Evolutionary conservation across 2,113 vertebrate genomes (phyloP).

Genomic region (Hydrochoerus hydrochaeris): DNA sequence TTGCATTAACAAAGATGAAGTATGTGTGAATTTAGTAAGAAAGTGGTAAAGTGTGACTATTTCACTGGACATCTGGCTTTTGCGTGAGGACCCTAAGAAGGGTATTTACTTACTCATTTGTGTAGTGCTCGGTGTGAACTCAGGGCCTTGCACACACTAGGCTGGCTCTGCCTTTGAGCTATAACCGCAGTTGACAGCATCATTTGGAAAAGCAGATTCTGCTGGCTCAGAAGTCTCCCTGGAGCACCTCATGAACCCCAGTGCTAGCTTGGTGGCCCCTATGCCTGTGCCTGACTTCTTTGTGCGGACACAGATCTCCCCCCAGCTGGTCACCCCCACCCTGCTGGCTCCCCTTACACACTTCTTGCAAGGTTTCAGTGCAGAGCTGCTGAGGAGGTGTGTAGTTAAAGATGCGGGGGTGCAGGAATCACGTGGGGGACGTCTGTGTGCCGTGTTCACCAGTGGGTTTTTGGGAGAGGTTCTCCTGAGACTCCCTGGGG

Average conservation of each 20-base stretch:
- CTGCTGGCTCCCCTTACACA: too few species aligned
- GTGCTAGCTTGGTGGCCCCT: not conserved
- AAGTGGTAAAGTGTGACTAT: not conserved
- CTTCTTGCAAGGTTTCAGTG: not conserved
- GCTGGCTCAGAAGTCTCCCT: too few species aligned
- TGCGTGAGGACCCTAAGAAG: not conserved
- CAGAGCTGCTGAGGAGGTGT: not conserved
- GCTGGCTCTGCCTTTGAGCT: not conserved
- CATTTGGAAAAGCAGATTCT: not conserved
- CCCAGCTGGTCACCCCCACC: not conserved
- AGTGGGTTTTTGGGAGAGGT: not conserved
- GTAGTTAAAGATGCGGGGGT: not conserved
- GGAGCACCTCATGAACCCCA: not conserved
- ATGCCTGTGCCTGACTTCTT: not conserved
- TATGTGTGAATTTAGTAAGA: not conserved
- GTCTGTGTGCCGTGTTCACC: fast-evolving
- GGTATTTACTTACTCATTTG: not conserved
- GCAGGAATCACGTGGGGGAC: not conserved
- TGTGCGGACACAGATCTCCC: not conserved
- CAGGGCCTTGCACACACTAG: not conserved
- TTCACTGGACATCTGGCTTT: not conserved
- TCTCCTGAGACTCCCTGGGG: not conserved
- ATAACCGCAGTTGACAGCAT: not conserved
- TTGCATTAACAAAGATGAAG: not conserved
- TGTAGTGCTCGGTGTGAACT: not conserved